phyloP scores from a whole-genome alignment of 2,888 invertebrate genomes.

The Habrosyne pyritoides region DNA sequence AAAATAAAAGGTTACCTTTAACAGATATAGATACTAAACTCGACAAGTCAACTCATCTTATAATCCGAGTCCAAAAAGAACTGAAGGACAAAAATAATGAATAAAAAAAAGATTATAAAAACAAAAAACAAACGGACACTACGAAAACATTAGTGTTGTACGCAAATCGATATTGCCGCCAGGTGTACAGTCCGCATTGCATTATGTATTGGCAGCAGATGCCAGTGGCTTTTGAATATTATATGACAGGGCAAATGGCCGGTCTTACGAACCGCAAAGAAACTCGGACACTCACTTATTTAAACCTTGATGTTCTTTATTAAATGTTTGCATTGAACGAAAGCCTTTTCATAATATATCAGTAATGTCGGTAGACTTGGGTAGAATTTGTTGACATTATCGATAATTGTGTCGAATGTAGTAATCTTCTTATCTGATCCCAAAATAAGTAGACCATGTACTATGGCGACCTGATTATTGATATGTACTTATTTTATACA shows the following conservation, averaged over 20 bases:
- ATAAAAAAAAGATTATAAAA: not conserved
- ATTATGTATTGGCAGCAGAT: conserved; percentile 53
- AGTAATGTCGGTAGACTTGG: not conserved
- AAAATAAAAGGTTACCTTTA: no score
- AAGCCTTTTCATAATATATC: not conserved
- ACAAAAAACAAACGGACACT: conserved; percentile 6
- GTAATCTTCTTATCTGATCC: no score
- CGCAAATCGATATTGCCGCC: conserved; percentile 51
- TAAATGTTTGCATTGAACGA: conserved; percentile 12
- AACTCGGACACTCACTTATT: conserved; percentile 25
- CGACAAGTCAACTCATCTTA: no score
- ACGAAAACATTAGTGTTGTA: conserved; percentile 15
- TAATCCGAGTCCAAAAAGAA: no score
- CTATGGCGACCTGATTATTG: no score
- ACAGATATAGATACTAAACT: no score
- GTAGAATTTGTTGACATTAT: conserved; percentile 2
- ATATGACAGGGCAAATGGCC: conserved; percentile 44
- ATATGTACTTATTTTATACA: no score
- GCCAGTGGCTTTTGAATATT: conserved; percentile 49
- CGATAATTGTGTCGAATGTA: not conserved
- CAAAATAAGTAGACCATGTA: no score
- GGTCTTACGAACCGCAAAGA: conserved; percentile 27
- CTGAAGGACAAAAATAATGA: not conserved
- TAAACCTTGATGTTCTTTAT: conserved; percentile 18
- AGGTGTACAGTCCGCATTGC: conserved; percentile 54